phyloP scores from a whole-genome alignment of 2,888 invertebrate genomes.

The Ephialtes manifestator region DNA sequence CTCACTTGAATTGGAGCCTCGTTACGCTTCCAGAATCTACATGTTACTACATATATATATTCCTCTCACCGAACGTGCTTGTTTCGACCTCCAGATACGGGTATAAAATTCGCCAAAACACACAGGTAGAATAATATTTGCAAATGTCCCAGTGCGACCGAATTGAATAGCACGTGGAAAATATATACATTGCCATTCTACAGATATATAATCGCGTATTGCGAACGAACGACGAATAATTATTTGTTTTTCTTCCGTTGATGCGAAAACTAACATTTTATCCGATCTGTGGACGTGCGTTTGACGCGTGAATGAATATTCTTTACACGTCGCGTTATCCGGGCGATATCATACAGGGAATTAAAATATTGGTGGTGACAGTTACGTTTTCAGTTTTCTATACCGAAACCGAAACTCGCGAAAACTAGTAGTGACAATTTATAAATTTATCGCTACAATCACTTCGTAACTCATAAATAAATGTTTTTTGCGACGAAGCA shows the following conservation, averaged over 20 bases:
- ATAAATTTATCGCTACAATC: too few species aligned
- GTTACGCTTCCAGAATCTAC: background rate
- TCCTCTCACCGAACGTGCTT: background rate
- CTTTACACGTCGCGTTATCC: background rate
- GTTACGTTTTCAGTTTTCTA: too few species aligned
- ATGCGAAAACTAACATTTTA: background rate
- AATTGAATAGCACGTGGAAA: background rate
- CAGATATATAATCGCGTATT: background rate
- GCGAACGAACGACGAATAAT: background rate
- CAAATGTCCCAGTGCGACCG: background rate
- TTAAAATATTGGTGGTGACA: too few species aligned
- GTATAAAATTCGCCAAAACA: background rate
- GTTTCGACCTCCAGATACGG: background rate
- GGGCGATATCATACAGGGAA: background rate
- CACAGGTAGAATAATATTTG: background rate
- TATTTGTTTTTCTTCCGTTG: background rate
- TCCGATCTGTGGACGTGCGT: background rate
- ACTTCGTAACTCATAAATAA: too few species aligned
- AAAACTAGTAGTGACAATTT: too few species aligned
- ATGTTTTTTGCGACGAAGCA: too few species aligned
- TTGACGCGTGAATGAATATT: constrained; percentile 1
- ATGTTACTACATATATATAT: background rate
- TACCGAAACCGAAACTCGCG: too few species aligned
- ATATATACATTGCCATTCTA: background rate
- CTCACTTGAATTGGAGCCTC: background rate